Base-by-base conservation (phyloP, 2,113 vertebrate species). In the Cyprinodon tularosa region DNA sequence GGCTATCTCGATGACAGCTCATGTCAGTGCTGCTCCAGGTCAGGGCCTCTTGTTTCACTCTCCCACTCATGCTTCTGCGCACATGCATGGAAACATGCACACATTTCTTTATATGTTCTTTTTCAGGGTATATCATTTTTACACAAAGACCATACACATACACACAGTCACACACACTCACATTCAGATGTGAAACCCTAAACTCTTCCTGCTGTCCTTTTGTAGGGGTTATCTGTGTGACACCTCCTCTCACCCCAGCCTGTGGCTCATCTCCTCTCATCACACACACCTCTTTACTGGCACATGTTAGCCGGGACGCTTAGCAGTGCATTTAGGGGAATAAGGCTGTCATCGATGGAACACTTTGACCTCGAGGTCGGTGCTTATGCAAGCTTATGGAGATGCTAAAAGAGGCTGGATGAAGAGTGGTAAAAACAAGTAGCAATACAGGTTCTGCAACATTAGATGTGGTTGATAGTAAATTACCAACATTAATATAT, bases 11-110 rank as follows among this genome's bases (percentile, higher is more conserved):
- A 86, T 93, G 91, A 94, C 71, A 91, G 91, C 81, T 90, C 78
- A 85, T 92, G 91, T 94, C 93, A 91, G 80, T 89, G 87, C 87
- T 87, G 82, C 87, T 90, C 67, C 57, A 91, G 93, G 92, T 93
- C 92, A 90, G 72, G 76, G 91, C 92, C 90, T 93, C 92, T 91
- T 66, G 88, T 93, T 92, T 94, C 93, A 90, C 81, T 90, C 91
- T 88, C 80, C 84, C 88, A 76, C 88, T 93, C 84, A 77, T 77
- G 66, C 81, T 50, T 76, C 59, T 71, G 77, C 76, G 80, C 77
- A 65, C 73, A 72, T 53, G n/a, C 73, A 62, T 47, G 20, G 57
- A 85, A 69, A 76, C 78, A 48, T 62, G 39, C 84, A 77, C 82
- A 80, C 77, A 62, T 84, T 71, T 71, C 59, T 77, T 84, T 78